Evolutionary conservation across 2,113 vertebrate genomes (phyloP).

Genomic region (Myiagra hebetior): DNA sequence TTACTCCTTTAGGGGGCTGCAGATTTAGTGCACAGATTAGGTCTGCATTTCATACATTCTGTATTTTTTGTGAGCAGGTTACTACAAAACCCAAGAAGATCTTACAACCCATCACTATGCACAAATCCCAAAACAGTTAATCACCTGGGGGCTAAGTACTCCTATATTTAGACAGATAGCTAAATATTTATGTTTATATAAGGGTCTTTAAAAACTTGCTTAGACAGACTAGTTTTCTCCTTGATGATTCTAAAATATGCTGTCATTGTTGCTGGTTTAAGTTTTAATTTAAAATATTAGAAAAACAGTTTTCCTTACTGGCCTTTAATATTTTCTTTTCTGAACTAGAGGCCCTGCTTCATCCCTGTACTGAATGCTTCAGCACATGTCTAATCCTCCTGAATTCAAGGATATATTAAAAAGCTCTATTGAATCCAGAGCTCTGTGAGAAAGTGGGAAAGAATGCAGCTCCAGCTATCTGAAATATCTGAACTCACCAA

Average conservation of each 20-base stretch:
- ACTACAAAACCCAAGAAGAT: neutral
- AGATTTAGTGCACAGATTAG: neutral
- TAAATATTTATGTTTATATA: neutral
- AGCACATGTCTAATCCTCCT: neutral
- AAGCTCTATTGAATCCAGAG: accelerated
- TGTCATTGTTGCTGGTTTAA: neutral
- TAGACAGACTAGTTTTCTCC: neutral
- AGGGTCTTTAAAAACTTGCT: neutral
- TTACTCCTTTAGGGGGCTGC: neutral
- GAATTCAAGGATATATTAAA: neutral
- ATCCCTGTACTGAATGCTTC: neutral
- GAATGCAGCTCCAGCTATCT: neutral
- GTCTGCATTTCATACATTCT: neutral
- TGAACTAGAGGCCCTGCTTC: neutral
- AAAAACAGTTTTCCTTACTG: neutral
- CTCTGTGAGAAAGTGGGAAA: neutral
- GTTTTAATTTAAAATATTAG: neutral
- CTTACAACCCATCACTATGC: accelerated
- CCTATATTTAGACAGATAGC: neutral
- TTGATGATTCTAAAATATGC: neutral
- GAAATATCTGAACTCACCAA: neutral
- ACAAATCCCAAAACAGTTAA: accelerated
- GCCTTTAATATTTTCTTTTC: neutral
- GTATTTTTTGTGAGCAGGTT: neutral
- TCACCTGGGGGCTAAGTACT: neutral